These are phyloP conservation scores for Sphinx pinastri DNA, from an alignment of 2,888 invertebrate species.

Conservation along the genomic window DNA sequence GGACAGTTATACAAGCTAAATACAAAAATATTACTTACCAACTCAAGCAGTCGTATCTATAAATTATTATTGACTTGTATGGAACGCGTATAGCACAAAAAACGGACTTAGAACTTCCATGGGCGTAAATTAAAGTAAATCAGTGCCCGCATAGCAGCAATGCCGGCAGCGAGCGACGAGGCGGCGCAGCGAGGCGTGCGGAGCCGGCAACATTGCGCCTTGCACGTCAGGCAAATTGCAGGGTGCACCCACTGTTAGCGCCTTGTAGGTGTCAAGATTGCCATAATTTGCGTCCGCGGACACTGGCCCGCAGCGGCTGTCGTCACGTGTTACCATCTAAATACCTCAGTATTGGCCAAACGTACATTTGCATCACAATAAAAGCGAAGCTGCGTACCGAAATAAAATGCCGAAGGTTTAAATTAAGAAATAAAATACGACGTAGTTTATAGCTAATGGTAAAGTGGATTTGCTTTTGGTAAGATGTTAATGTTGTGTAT, in stretches of 20 bases:
- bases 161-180: slow-evolving; percentile 36
- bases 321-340: slow-evolving; percentile 79
- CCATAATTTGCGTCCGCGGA: slow-evolving; percentile 78
- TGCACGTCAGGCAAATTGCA: slow-evolving; percentile 75
- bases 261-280: slow-evolving; percentile 83
- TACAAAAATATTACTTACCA: neutral
- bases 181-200: neutral
- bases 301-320: slow-evolving; percentile 74
- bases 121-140: slow-evolving; percentile 60
- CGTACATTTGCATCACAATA: slow-evolving; percentile 66
- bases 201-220: slow-evolving; percentile 37
- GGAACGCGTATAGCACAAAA: slow-evolving; percentile 1
- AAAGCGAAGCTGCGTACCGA: slow-evolving; percentile 52
- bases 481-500: neutral
- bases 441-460: slow-evolving; percentile 3
- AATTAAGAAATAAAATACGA: slow-evolving; percentile 27
- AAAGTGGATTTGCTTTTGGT: neutral
- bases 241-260: slow-evolving; percentile 78
- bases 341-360: slow-evolving; percentile 68
- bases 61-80: neutral
- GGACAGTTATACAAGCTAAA: neutral
- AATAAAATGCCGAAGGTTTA: slow-evolving; percentile 43
- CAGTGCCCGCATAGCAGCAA: slow-evolving; percentile 48
- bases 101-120: slow-evolving; percentile 30
- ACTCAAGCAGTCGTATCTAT: neutral